phyloP scores from a whole-genome alignment of 2,113 vertebrate species.

The Falcunculus frontatus region DNA sequence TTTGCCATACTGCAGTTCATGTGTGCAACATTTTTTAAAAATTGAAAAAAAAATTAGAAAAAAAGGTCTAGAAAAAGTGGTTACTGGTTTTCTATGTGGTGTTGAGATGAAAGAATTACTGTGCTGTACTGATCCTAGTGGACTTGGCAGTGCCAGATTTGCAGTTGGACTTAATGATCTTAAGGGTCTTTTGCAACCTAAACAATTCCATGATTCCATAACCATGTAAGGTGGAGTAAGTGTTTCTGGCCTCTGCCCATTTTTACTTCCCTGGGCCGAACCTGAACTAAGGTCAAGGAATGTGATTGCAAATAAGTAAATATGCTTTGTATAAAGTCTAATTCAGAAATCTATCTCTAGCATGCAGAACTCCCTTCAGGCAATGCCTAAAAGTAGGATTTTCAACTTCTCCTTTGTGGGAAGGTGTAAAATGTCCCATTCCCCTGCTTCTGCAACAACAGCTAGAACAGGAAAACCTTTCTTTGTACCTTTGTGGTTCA shows the following conservation, averaged over 20 bases:
- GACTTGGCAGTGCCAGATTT: background rate
- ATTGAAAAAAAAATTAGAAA: background rate
- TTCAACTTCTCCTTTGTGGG: background rate
- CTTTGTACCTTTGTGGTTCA: background rate
- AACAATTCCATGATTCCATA: background rate
- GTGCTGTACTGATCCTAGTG: background rate
- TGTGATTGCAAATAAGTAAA: background rate
- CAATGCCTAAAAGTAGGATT: background rate
- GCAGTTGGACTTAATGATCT: background rate
- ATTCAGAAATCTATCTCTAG: background rate
- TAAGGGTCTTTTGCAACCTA: background rate
- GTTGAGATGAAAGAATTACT: background rate
- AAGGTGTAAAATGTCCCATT: background rate
- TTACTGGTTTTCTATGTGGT: background rate
- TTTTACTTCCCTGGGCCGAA: background rate
- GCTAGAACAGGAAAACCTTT: background rate
- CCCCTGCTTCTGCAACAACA: background rate
- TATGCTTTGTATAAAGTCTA: background rate
- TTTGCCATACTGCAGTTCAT: background rate
- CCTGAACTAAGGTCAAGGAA: background rate
- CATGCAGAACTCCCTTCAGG: background rate
- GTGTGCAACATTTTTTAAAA: background rate
- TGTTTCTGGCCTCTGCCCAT: background rate
- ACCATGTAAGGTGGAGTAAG: background rate
- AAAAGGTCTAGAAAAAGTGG: background rate